Evolutionary conservation across 2,888 invertebrate species (phyloP).

Genomic region (Lithophane semibrunnea): DNA sequence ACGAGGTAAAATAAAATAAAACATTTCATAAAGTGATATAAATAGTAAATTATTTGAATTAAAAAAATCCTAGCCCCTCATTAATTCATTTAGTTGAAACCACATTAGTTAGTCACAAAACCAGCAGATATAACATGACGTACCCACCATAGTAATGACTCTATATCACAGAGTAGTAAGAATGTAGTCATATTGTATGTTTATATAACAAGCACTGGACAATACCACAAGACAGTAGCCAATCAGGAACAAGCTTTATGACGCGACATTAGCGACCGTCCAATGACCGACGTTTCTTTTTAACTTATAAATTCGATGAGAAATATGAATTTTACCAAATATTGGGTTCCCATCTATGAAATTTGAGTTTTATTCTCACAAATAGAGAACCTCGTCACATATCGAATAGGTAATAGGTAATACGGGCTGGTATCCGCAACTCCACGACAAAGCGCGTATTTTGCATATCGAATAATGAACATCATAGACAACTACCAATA

Average conservation of each 20-base stretch:
- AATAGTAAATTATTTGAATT: not conserved
- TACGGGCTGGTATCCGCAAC: no score
- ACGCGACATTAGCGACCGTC: not conserved
- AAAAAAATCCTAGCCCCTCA: not conserved
- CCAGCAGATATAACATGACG: not conserved
- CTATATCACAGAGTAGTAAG: constrained; percentile 17
- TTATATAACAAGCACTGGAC: not conserved
- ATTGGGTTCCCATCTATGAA: no score
- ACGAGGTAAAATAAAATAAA: not conserved
- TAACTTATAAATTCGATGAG: not conserved
- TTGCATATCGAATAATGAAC: no score
- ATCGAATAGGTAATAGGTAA: no score
- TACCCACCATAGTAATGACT: constrained; percentile 1
- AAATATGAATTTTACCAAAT: not conserved
- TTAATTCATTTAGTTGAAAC: constrained; percentile 34
- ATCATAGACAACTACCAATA: no score
- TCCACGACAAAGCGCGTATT: no score
- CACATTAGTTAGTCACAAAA: constrained; percentile 31
- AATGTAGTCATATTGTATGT: constrained; percentile 1
- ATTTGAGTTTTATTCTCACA: no score
- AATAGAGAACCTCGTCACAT: no score
- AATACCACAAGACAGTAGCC: not conserved
- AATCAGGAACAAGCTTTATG: constrained; percentile 6
- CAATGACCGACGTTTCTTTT: not conserved
- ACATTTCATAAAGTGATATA: not conserved